These are phyloP conservation scores for Parasteatoda tepidariorum DNA, from an alignment of 1,140 invertebrate genomes.

Conservation along the genomic window DNA sequence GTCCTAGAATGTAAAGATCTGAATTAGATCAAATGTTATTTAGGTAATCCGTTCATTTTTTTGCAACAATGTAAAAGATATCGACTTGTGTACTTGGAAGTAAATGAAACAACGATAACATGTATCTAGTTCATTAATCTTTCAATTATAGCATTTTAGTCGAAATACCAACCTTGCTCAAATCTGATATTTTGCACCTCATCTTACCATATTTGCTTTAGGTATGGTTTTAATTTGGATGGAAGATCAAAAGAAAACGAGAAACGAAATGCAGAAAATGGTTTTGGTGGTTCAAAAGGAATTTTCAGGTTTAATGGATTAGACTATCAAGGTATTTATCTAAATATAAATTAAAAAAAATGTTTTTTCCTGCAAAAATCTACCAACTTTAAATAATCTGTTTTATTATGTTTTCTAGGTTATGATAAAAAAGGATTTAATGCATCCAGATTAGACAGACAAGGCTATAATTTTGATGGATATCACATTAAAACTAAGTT, in stretches of 20 bases:
- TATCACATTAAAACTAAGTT: constrained; percentile 40
- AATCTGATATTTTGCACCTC: too few species aligned
- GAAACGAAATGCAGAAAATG: constrained; percentile 1
- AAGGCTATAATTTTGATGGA: constrained; percentile 26
- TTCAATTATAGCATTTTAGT: too few species aligned
- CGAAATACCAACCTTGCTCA: too few species aligned
- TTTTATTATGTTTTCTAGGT: too few species aligned
- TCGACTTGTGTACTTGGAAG: too few species aligned
- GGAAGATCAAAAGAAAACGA: constrained; percentile 18
- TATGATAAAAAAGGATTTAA: constrained; percentile 34
- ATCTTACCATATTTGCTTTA: constrained; percentile 10
- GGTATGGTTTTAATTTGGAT: constrained; percentile 44
- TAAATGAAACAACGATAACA: background rate
- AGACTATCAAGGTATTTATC: constrained; percentile 44
- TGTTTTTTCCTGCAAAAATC: too few species aligned
- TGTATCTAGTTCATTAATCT: too few species aligned
- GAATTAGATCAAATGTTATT: too few species aligned
- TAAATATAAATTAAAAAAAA: background rate
- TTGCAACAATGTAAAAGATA: too few species aligned
- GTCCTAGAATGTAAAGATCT: too few species aligned
- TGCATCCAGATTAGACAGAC: constrained; percentile 18
- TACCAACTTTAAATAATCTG: too few species aligned
- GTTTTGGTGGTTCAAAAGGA: constrained; percentile 19
- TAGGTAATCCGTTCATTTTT: too few species aligned
- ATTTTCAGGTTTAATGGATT: constrained; percentile 28